A percentile compares a stretch with the other conserved stretches of the same genome.
Evolutionary conservation across 2,797 vertebrate species (phyloP).

Genomic region (Labeo calbasu): DNA sequence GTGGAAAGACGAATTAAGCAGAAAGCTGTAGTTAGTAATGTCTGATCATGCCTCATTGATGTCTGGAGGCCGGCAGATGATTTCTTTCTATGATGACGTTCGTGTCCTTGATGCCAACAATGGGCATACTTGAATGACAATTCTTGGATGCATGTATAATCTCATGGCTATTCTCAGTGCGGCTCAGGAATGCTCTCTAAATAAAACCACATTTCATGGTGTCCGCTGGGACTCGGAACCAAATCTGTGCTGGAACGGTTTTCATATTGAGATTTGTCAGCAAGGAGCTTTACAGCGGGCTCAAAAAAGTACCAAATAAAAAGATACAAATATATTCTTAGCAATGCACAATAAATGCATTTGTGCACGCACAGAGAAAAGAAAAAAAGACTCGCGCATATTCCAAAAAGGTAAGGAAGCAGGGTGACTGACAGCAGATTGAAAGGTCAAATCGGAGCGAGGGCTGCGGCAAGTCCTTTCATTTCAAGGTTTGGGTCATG

Average conservation of each 20-base stretch:
- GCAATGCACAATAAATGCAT: neutral
- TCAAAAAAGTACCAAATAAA: conserved; percentile 13
- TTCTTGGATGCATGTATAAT: conserved; percentile 64
- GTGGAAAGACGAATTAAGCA: conserved; percentile 10
- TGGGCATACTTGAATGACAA: conserved; percentile 73
- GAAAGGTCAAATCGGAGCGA: conserved; percentile 4
- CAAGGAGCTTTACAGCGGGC: conserved; percentile 22
- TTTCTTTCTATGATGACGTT: conserved; percentile 68
- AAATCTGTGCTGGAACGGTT: conserved; percentile 69
- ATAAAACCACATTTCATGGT: conserved; percentile 52
- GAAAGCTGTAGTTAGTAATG: conserved; percentile 29
- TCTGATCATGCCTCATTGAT: conserved; percentile 66
- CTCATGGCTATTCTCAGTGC: conserved; percentile 40
- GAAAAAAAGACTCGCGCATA: neutral
- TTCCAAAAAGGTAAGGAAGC: neutral
- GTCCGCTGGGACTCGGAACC: conserved; percentile 54
- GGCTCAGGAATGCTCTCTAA: conserved; percentile 36
- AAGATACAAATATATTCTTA: conserved; percentile 19
- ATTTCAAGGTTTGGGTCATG: conserved; percentile 4
- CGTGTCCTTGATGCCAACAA: conserved; percentile 72
- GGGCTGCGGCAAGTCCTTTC: neutral
- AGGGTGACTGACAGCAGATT: conserved; percentile 1
- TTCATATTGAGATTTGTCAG: conserved; percentile 49
- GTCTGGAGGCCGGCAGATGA: conserved; percentile 62
- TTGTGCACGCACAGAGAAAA: neutral